These are phyloP conservation scores for Xiphophorus maculatus DNA, from an alignment of 2,113 vertebrate species.

Conservation along the genomic window DNA sequence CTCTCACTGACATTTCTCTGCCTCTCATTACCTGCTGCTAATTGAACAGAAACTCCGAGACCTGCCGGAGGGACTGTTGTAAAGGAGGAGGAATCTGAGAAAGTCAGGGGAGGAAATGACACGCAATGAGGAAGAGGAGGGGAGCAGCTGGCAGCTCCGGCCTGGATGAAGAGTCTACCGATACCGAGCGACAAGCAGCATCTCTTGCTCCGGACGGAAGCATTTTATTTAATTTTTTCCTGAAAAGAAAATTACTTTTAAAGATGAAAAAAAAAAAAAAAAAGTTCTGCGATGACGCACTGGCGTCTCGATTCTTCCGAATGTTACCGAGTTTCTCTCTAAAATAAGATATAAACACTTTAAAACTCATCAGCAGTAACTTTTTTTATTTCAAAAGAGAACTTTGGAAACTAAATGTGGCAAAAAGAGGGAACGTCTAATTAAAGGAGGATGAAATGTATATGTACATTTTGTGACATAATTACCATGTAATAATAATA, in stretches of 20 bases:
- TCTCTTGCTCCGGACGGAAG: conserved; percentile 8
- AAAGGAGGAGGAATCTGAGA: conserved; percentile 12
- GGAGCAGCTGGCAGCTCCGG: conserved; percentile 17
- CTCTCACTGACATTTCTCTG: conserved; percentile 20
- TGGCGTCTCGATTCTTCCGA: conserved; percentile 44
- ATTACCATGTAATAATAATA: conserved; percentile 49
- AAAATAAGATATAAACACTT: conserved; percentile 1
- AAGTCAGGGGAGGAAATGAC: not conserved
- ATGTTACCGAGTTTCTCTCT: conserved; percentile 5
- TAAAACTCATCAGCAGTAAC: conserved; percentile 4
- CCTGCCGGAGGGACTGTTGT: conserved; percentile 59
- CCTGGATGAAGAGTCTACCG: not conserved
- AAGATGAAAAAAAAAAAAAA: conserved; percentile 2
- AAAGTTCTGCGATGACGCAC: conserved; percentile 20
- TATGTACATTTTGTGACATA: conserved; percentile 59
- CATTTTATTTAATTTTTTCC: not conserved
- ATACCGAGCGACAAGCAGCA: not conserved
- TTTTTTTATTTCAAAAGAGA: not conserved
- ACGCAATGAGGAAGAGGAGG: not conserved
- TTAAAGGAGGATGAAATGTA: conserved; percentile 46
- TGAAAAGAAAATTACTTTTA: conserved; percentile 46
- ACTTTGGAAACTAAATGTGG: conserved; percentile 30
- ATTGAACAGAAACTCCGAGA: conserved; percentile 64
- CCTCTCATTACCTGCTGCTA: conserved; percentile 23
- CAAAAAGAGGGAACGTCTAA: conserved; percentile 57